Evolutionary conservation across 2,113 vertebrate genomes (phyloP).

Genomic region (Tapirus terrestris): DNA sequence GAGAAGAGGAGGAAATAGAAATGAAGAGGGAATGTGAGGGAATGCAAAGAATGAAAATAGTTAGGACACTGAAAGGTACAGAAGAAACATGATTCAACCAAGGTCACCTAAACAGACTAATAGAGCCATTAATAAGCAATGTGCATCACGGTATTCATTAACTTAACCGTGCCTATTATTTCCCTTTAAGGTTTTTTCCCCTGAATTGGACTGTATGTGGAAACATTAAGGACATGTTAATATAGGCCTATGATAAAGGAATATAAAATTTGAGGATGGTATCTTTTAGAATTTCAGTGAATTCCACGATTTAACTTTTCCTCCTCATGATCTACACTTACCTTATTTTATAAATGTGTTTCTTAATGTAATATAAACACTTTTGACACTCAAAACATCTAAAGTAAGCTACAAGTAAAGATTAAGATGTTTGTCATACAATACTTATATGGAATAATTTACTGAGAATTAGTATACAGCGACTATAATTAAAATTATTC

Average conservation of each 20-base stretch:
- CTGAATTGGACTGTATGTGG: not conserved
- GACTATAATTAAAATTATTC: slow-evolving; percentile 38
- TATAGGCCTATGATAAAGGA: not conserved
- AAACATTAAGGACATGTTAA: not conserved
- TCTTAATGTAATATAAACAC: not conserved
- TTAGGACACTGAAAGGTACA: not conserved
- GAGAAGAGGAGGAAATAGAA: not conserved
- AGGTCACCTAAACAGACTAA: not conserved
- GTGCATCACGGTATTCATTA: not conserved
- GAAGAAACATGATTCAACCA: not conserved
- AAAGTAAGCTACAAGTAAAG: not conserved
- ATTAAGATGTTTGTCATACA: not conserved
- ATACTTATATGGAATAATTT: not conserved
- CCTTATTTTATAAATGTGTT: not conserved
- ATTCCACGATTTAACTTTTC: not conserved
- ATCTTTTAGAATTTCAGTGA: not conserved
- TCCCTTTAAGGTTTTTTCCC: not conserved
- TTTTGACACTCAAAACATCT: not conserved
- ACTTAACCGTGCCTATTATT: not conserved
- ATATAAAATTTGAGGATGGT: not conserved
- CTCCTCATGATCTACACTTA: not conserved
- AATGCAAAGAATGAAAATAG: not conserved
- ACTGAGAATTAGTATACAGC: not conserved
- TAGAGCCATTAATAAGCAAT: not conserved
- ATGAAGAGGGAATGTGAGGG: not conserved